Evolutionary conservation across 1,140 invertebrate species (phyloP), one percentile per base, ranked within the genome.

Genomic region (Sycobia sp.): DNA sequence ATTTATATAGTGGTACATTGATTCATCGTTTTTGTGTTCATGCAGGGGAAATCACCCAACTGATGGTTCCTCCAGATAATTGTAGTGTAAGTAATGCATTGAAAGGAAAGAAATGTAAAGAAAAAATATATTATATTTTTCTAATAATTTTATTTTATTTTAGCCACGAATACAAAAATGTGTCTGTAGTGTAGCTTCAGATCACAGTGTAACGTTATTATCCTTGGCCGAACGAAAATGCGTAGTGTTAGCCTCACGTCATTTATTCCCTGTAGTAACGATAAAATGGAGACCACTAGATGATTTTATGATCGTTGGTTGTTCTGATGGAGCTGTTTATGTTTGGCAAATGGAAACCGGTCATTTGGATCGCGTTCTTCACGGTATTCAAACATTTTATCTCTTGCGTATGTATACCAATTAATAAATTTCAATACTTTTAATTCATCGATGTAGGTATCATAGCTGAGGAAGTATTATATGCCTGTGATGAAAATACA

Each of bases 301-400:
- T 79, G 97, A 99, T 77, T 99, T 98, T 75, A 94, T 99, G 86
- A 91, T 99, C 66, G 93, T 99, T 16, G 94, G 94, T n/a, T 98
- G 96, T 76, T 92, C 94, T 11, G 97, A 99, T 84, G 96, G 96
- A 14, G 95, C 95, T 7, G 95, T 98, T 10, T 98, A 98, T 78
- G 95, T 99, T 1, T 99, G 97, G 97, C 96, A 99, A 85, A 99
- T 99, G 96, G 97, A 99, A 83, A 99, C 97, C 44, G 96, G 95
- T 3, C 96, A 98, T 77, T 78, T 99, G 60, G 97, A 99, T 82
- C 86, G 97, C 49, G 96, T 99, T 23, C 83, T 98, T 0, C 94
- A 98, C 79, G 91, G 90, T 88, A 65, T 75, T 29, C n/a, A n/a
- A 39, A 25, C 25, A 53, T 62, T 0, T 49, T 2, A 29, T n/a